phyloP scores from a whole-genome alignment of 2,888 invertebrate species.

The Anoplius nigerrimus region DNA sequence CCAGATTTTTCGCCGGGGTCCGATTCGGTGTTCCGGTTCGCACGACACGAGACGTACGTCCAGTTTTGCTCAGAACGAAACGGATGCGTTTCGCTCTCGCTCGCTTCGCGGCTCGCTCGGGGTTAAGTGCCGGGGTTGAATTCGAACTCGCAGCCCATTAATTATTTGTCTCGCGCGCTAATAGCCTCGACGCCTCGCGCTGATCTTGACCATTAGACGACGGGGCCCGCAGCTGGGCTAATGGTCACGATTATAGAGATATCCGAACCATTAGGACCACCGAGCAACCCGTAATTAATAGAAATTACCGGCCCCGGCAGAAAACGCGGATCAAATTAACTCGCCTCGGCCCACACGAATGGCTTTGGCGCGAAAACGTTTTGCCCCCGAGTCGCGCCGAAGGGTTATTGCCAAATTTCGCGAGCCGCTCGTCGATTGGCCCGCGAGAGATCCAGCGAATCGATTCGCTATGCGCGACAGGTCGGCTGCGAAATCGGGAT shows the following conservation, averaged over 20 bases:
- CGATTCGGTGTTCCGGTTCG: not conserved
- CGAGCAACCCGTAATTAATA: slow-evolving; percentile 44
- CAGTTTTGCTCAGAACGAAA: not conserved
- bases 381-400: not conserved
- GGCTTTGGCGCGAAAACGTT: not conserved
- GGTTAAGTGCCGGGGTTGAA: slow-evolving; percentile 31
- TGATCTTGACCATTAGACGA: slow-evolving; percentile 38
- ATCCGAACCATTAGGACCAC: slow-evolving; percentile 27
- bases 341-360: not conserved
- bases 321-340: slow-evolving; percentile 10
- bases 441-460: not conserved
- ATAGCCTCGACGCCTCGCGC: slow-evolving; percentile 38
- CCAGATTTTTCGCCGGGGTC: too few species aligned
- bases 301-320: slow-evolving; percentile 16
- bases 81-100: not conserved
- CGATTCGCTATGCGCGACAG: too few species aligned
- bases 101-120: not conserved
- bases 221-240: slow-evolving; percentile 29
- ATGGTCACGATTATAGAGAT: slow-evolving; percentile 36
- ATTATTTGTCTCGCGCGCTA: slow-evolving; percentile 43
- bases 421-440: not conserved
- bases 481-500: too few species aligned
- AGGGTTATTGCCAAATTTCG: not conserved
- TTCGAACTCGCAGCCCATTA: slow-evolving; percentile 43
- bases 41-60: not conserved